Conservation (phyloP, 1,140 invertebrate species). For the Lepidostoma basale region DNA sequence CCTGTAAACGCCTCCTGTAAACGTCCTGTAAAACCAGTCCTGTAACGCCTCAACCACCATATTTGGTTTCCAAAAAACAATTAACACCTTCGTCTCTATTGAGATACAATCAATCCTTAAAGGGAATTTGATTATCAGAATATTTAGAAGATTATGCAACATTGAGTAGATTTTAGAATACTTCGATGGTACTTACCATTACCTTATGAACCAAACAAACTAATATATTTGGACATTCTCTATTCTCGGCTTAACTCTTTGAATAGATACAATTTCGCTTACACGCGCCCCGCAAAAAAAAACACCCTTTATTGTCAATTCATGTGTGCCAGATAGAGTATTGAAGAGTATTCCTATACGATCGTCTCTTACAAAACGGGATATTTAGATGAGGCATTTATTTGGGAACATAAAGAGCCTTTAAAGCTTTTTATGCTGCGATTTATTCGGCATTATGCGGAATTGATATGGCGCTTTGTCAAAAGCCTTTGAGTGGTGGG, state of each 20-base stretch:
- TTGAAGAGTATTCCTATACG: conserved; percentile 13
- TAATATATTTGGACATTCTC: conserved; percentile 11
- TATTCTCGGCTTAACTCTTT: conserved; percentile 18
- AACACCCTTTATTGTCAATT: conserved; percentile 34
- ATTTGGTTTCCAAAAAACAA: too few species aligned
- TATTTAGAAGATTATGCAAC: too few species aligned
- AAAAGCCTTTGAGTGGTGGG: conserved; percentile 37
- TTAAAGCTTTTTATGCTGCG: conserved; percentile 43
- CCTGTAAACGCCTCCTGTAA: too few species aligned
- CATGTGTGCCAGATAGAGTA: conserved; percentile 28
- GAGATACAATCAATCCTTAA: too few species aligned
- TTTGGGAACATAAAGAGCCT: conserved; percentile 40
- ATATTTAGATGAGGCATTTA: conserved; percentile 44
- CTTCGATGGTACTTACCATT: too few species aligned
- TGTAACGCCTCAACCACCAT: too few species aligned
- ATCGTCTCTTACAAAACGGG: conserved; percentile 27
- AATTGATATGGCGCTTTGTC: conserved; percentile 39
- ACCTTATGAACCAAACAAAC: neutral
- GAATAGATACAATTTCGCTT: conserved; percentile 29
- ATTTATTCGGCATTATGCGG: conserved; percentile 44
- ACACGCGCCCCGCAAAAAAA: conserved; percentile 19
- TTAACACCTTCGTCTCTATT: too few species aligned
- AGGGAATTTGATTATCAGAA: too few species aligned
- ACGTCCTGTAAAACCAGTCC: too few species aligned
- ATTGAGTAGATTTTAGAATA: too few species aligned